phyloP scores from a whole-genome alignment of 2,113 vertebrate genomes.

The Cheirogaleus medius region DNA sequence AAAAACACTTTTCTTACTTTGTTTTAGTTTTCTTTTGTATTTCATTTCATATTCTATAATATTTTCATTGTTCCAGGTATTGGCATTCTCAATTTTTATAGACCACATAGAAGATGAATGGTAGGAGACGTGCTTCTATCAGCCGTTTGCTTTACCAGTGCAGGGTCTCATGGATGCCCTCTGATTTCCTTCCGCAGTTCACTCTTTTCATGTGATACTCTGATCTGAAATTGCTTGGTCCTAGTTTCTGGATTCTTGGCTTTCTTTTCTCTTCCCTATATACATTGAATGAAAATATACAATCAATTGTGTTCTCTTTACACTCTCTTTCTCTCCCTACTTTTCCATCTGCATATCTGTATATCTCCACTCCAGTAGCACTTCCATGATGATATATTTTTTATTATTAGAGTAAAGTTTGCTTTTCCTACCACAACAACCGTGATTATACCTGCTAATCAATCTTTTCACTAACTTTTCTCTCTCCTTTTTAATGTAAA shows the following conservation, averaged over 20 bases:
- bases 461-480: background rate
- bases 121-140: background rate
- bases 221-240: background rate
- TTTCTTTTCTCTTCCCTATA: background rate
- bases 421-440: background rate
- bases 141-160: background rate
- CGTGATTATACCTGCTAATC: background rate
- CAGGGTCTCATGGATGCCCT: background rate
- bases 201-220: background rate
- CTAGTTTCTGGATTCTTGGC: background rate
- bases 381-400: background rate
- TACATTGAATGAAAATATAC: background rate
- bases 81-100: background rate
- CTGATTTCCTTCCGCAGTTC: background rate
- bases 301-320: background rate
- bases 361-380: background rate
- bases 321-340: background rate
- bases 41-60: background rate
- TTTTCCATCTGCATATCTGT: background rate
- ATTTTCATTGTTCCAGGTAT: background rate
- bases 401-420: background rate
- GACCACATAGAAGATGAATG: too few species aligned
- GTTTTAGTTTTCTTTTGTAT: background rate
- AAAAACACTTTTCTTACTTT: background rate
- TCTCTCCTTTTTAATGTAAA: background rate